Evolutionary conservation across 92 coral and sea anemone genomes (phyloP).

Genomic region (Montipora capitata): DNA sequence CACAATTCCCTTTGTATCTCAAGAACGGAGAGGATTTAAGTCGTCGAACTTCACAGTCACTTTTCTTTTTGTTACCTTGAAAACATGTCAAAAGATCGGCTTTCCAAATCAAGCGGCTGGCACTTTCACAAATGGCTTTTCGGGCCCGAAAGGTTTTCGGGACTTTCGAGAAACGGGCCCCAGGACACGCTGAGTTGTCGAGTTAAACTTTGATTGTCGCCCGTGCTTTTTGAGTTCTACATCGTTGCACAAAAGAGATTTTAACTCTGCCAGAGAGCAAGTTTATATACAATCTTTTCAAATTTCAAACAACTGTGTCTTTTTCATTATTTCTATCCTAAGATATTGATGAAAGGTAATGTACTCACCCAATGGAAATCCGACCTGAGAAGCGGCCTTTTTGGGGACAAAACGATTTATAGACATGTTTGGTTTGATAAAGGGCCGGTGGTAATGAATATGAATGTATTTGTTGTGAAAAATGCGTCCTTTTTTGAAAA

Average conservation of each 20-base stretch:
- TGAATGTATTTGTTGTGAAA: neutral
- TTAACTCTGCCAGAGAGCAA: neutral
- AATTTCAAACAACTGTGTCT: neutral
- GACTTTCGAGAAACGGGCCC: neutral
- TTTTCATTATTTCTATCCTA: neutral
- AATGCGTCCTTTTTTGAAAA: neutral
- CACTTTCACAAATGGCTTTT: too few species aligned
- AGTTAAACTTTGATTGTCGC: neutral
- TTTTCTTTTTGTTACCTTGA: too few species aligned
- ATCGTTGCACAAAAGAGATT: neutral
- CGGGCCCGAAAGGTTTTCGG: too few species aligned
- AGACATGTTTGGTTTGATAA: constrained; percentile 1
- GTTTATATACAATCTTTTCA: too few species aligned
- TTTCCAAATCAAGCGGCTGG: too few species aligned
- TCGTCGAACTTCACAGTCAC: too few species aligned
- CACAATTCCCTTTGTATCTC: too few species aligned
- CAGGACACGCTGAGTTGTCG: neutral
- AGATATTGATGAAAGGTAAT: neutral
- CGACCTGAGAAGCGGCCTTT: constrained; percentile 17
- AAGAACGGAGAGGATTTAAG: too few species aligned
- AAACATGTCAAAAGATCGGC: too few species aligned
- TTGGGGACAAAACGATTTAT: constrained; percentile 6
- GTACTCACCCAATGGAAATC: constrained; percentile 25
- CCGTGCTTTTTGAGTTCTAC: neutral
- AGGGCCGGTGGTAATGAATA: neutral